Base-by-base conservation (phyloP, 2,888 invertebrate genomes). In the Parasteatoda lunata region DNA sequence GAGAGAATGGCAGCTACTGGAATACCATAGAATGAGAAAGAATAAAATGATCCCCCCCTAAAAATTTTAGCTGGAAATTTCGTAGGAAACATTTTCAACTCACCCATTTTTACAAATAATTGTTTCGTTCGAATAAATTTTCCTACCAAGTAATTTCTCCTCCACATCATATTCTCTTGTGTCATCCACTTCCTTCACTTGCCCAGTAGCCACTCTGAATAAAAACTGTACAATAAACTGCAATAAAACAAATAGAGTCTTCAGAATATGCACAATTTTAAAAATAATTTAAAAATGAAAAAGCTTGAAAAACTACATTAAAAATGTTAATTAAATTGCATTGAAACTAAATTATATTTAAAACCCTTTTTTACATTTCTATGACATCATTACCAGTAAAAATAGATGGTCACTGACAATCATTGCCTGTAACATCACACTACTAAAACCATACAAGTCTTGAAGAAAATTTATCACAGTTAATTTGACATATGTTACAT, bases 161-260 rank as follows among this genome's bases (percentile, higher is more conserved):
- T 84, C 84, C 11, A 89, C 89, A 75, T 91, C 91, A 76, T 90
- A 90, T 88, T 92, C 92, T 51, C 92, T 85, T 6, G 91, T 90
- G 84, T 92, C 92, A 80, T 92, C 91, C 3, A 92, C 89, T 84
- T 91, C 91, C 51, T 90, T 89, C 88, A 92, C 89, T 88, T 91
- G 91, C 8, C 92, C 92, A 64, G 91, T 91, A 9, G 90, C 90
- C 65, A 92, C 91, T 88, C 91, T 91, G 79, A 90, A 90, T 73
- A 92, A 89, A 83, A 91, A 90, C 71, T 90, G 89, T 45, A 92
- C 54, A 52, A 92, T 91, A 89, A 91, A 91, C 92, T 92, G 88
- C 72, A 90, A 90, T 45, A 80, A 84, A 77, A 54, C 79, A 81
- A 66, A 73, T 13, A 49, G 66, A 65, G 11, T n/a, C 5, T 51